These are phyloP conservation scores for Labeo calbasu DNA, from an alignment of 2,797 vertebrate genomes.

Conservation along the genomic window DNA sequence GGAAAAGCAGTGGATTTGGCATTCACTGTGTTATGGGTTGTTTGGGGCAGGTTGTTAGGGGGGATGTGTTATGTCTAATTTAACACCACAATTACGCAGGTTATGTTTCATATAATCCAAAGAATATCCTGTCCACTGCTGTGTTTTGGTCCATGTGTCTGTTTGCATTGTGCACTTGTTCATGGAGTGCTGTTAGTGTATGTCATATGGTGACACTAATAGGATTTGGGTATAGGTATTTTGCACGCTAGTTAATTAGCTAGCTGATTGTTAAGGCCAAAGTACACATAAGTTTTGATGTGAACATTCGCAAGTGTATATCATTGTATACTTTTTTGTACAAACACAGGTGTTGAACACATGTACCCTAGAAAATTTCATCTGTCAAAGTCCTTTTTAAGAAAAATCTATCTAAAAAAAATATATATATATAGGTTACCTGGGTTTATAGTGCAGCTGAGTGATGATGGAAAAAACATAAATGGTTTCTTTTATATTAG, in stretches of 20 bases:
- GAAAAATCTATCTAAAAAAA: too few relatives aligned
- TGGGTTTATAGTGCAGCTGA: conserved; percentile 20
- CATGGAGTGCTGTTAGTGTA: conserved; percentile 25
- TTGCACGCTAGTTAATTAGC: background rate
- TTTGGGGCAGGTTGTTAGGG: conserved; percentile 28
- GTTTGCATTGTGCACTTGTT: conserved; percentile 7
- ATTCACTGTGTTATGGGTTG: conserved; percentile 34
- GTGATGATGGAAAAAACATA: conserved; percentile 66
- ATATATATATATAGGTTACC: too few relatives aligned
- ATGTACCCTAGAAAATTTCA: too few relatives aligned
- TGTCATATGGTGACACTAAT: background rate
- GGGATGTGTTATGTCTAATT: conserved; percentile 44
- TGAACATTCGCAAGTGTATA: background rate
- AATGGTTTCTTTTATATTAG: conserved; percentile 65
- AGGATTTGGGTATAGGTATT: background rate
- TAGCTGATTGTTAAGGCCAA: background rate
- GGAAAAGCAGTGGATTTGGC: conserved; percentile 26
- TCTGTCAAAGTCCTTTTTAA: background rate
- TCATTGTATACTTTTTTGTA: background rate
- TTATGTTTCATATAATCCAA: conserved; percentile 36
- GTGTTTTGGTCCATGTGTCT: background rate
- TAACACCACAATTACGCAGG: conserved; percentile 28
- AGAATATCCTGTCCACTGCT: conserved; percentile 20
- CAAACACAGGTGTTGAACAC: background rate
- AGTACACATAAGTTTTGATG: background rate